Evolutionary conservation across 2,113 vertebrate species (phyloP).

Genomic region (Colaptes auratus): DNA sequence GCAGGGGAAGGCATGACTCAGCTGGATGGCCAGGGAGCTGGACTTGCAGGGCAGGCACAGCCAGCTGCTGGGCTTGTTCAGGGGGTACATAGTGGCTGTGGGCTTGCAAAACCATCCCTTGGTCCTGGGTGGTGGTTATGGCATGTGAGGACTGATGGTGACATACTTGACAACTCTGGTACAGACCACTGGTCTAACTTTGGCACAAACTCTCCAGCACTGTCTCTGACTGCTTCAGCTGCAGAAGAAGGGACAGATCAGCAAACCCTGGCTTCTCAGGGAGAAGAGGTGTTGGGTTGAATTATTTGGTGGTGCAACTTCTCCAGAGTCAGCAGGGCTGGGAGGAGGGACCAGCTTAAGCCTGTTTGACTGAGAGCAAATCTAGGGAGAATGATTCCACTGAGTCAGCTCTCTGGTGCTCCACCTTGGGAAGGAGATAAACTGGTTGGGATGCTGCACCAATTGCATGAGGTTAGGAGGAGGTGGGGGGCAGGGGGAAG

Average conservation of each 20-base stretch:
- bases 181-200: background rate
- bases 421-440: conserved; percentile 50
- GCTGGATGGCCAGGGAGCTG: background rate
- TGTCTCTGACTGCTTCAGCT: rapidly evolving
- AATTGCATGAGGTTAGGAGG: background rate
- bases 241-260: background rate
- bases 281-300: background rate
- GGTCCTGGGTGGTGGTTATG: background rate
- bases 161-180: background rate
- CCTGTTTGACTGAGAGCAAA: conserved; percentile 16
- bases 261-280: background rate
- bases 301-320: conserved; percentile 4
- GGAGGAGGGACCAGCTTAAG: background rate
- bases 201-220: background rate
- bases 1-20: background rate
- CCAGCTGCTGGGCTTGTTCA: background rate
- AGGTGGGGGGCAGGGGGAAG: background rate
- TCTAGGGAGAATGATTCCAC: background rate
- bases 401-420: conserved; percentile 44
- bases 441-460: conserved; percentile 56
- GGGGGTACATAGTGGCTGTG: rapidly evolving
- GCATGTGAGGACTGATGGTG: background rate
- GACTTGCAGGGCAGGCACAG: background rate
- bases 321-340: background rate
- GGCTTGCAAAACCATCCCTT: background rate